Conservation (phyloP, 2,888 invertebrate species). For the Nymphalis c-album region DNA sequence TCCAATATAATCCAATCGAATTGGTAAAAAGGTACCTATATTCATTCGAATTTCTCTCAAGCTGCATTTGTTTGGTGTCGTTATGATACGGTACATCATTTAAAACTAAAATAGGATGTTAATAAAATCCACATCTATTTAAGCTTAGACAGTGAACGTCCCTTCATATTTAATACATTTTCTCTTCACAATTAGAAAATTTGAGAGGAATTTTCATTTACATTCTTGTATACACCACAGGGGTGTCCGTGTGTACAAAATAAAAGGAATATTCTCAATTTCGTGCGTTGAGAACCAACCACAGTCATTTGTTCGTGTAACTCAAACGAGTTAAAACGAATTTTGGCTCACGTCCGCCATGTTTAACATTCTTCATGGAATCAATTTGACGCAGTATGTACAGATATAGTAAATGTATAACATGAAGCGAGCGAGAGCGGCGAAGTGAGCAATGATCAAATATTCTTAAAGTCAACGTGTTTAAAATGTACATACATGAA, state of each 20-base stretch:
- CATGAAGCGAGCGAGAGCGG: too few species aligned
- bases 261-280: slow-evolving; percentile 52
- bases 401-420: neutral
- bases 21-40: too few species aligned
- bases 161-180: neutral
- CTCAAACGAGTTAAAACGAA: slow-evolving; percentile 62
- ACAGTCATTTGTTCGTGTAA: slow-evolving; percentile 65
- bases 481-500: too few species aligned
- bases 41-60: too few species aligned
- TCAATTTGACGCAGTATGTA: slow-evolving; percentile 43
- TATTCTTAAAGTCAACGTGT: too few species aligned
- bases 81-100: too few species aligned
- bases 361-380: slow-evolving; percentile 60
- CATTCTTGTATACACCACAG: slow-evolving; percentile 29
- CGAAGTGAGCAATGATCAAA: too few species aligned
- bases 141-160: too few species aligned
- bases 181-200: slow-evolving; percentile 14
- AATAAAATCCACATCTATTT: too few species aligned
- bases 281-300: slow-evolving; percentile 55
- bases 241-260: slow-evolving; percentile 44
- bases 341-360: slow-evolving; percentile 45
- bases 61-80: too few species aligned
- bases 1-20: too few species aligned
- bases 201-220: slow-evolving; percentile 32
- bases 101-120: too few species aligned